Evolutionary conservation across 2,888 invertebrate genomes (phyloP), one percentile per base, ranked within the genome.

Genomic region (Noctua pronuba): DNA sequence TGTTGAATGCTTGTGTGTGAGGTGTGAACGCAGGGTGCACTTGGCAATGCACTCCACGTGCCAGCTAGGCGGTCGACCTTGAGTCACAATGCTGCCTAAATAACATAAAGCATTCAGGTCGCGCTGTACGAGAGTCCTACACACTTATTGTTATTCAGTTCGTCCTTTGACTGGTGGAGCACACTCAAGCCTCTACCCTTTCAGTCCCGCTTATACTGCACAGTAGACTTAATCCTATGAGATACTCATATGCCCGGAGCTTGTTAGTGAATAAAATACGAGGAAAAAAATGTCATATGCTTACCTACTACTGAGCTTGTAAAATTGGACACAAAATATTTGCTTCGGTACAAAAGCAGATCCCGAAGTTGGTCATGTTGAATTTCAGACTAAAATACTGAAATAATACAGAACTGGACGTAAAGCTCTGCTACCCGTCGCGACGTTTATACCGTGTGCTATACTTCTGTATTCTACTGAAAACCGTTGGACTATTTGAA

Each of bases 101-200:
- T 71, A 78, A 79, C 81, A 86, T 73, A 80, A 75, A 78, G 60
- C 74, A 88, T 85, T 87, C 79, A 75, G 66, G 73, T 69, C 81
- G 82, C 70, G 73, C 72, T 76, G 64, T 52, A 58, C 52, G 69
- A 75, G 66, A 76, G 62, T 58, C 78, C 70, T 67, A 81, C 70
- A 77, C 72, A 79, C 79, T 87, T 79, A 88, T 88, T 88, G 79
- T 85, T 84, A 88, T 88, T 87, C 86, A 75, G 86, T 80, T 76
- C 77, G 73, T 82, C 78, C 79, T 80, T 80, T 80, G 77, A 79
- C 70, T 79, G 77, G 73, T 66, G 68, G 66, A 82, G 72, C 70
- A 70, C 80, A 76, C 76, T 82, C 69, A 28, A 75, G 46, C 46
- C 66, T 60, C 52, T 66, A 69, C 65, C 60, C 55, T 84, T 75